Conservation (phyloP, 2,113 vertebrate species). For the Sylvietta virens region DNA sequence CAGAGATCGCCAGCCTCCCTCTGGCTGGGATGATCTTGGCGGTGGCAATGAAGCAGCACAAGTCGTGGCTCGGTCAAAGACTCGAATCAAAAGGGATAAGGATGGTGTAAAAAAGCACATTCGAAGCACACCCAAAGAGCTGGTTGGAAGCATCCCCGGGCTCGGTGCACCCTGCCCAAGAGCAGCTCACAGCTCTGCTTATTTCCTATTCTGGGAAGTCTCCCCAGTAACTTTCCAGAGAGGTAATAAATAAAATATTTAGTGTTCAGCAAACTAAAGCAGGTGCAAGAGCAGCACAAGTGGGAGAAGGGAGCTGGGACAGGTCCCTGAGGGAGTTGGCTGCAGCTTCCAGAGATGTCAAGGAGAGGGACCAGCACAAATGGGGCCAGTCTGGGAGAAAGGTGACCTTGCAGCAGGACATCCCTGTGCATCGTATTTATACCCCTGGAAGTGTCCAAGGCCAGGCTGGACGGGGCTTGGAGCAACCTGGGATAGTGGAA, state of each 20-base stretch:
- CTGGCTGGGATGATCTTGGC: not conserved
- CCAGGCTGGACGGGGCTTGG: not conserved
- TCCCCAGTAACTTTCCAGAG: not conserved
- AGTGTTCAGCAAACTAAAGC: not conserved
- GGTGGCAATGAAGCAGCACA: not conserved
- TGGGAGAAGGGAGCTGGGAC: not conserved
- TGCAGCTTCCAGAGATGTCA: not conserved
- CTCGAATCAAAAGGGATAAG: not conserved
- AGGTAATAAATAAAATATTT: slow-evolving; percentile 4
- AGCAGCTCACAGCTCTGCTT: not conserved
- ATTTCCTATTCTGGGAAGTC: not conserved
- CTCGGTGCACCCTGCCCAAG: not conserved
- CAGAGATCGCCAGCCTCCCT: not conserved
- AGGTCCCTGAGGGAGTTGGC: not conserved
- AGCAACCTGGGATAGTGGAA: not conserved
- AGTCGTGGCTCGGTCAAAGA: not conserved
- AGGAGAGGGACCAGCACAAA: not conserved
- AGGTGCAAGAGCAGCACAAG: not conserved
- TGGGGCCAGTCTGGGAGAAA: not conserved
- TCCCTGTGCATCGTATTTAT: not conserved
- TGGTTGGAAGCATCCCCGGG: not conserved
- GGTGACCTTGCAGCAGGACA: not conserved
- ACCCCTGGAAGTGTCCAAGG: not conserved
- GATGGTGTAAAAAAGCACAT: not conserved
- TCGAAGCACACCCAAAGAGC: rapidly evolving